Evolutionary conservation across 2,888 invertebrate species (phyloP).

Genomic region (Caradrina kadenii): DNA sequence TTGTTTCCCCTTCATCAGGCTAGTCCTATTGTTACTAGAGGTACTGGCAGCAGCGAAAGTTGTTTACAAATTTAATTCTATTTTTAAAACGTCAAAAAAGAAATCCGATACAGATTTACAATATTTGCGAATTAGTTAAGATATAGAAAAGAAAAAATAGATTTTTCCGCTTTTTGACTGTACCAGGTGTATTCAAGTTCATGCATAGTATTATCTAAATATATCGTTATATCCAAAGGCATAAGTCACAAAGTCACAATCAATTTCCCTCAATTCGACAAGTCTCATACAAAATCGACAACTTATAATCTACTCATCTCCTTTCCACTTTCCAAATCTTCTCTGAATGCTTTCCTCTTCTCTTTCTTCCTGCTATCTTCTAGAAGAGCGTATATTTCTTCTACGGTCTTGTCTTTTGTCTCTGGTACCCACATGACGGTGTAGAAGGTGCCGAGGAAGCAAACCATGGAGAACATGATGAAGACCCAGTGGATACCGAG

Average conservation of each 20-base stretch:
- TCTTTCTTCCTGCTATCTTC: slow-evolving; percentile 81
- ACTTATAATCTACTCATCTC: slow-evolving; percentile 83
- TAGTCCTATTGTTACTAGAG: no score
- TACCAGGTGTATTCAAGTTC: background rate
- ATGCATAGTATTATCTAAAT: background rate
- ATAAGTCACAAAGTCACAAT: background rate
- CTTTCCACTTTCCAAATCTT: slow-evolving; percentile 75
- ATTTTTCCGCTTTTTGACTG: no score
- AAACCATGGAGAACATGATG: slow-evolving; percentile 84
- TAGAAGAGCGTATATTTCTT: slow-evolving; percentile 84
- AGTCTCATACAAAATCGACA: slow-evolving; percentile 22
- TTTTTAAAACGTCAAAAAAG: background rate
- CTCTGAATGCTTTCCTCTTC: slow-evolving; percentile 80
- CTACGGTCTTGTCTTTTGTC: slow-evolving; percentile 83
- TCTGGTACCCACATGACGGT: slow-evolving; percentile 87
- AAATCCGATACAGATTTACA: background rate
- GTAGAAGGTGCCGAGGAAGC: slow-evolving; percentile 85
- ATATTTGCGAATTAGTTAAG: background rate
- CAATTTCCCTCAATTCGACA: slow-evolving; percentile 38
- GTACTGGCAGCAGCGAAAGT: no score
- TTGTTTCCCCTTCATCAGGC: no score
- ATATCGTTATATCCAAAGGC: background rate
- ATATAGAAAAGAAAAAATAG: background rate
- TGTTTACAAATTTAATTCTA: no score
- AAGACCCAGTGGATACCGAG: slow-evolving; percentile 88